A percentile compares a stretch with the other conserved stretches of the same genome.
Evolutionary conservation across 2,113 vertebrate genomes (phyloP).

Genomic region (Oncorhynchus gorbuscha): DNA sequence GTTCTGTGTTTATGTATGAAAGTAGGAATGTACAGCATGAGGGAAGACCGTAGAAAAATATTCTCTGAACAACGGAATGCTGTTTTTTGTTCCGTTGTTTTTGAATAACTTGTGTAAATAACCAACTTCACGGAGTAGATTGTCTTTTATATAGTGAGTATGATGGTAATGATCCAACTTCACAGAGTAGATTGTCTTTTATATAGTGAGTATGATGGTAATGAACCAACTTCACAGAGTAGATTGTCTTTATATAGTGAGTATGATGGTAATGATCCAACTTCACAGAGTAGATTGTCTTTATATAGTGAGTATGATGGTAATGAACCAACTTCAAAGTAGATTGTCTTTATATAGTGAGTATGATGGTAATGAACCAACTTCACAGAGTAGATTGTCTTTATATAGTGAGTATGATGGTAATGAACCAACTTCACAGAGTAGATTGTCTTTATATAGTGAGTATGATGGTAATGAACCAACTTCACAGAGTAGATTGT

Average conservation of each 20-base stretch:
- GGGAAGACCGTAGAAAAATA: too few relatives aligned
- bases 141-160: too few relatives aligned
- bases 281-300: background rate
- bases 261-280: background rate
- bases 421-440: background rate
- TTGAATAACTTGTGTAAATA: background rate
- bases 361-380: background rate
- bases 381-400: background rate
- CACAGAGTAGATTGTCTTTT: background rate
- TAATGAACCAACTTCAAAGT: background rate
- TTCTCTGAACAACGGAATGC: background rate
- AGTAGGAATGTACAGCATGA: background rate
- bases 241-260: background rate
- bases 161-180: background rate
- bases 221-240: background rate
- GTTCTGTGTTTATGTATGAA: background rate
- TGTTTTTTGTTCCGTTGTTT: background rate
- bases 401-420: background rate
- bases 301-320: background rate
- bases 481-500: background rate
- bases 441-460: background rate
- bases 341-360: background rate
- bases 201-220: background rate
- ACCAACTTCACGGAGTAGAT: background rate
- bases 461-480: background rate